Percentiles rank a stretch among this genome's conserved stretches.
These are phyloP conservation scores for Noctilio leporinus DNA, from an alignment of 2,113 vertebrate genomes.

Conservation along the genomic window DNA sequence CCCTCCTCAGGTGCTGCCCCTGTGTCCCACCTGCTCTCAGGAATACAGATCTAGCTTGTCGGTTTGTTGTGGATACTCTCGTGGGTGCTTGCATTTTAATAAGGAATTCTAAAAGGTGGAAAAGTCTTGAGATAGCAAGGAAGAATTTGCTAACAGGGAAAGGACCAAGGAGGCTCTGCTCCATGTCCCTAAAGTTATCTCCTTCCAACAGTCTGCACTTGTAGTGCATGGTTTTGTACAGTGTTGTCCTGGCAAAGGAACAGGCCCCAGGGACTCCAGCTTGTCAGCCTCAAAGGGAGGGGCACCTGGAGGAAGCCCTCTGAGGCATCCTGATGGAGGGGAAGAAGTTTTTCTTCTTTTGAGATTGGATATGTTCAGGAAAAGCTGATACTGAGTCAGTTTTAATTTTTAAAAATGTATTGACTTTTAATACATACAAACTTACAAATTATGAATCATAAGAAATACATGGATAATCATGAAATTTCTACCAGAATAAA, in stretches of 20 bases:
- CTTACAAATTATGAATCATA: neutral
- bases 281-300: neutral
- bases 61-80: neutral
- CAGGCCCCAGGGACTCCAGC: neutral
- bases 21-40: neutral
- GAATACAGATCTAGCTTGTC: neutral
- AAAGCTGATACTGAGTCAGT: neutral
- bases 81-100: neutral
- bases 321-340: neutral
- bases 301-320: neutral
- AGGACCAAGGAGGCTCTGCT: neutral
- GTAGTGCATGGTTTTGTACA: neutral
- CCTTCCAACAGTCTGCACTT: neutral
- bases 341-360: neutral
- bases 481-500: neutral
- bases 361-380: neutral
- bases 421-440: neutral
- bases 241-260: neutral
- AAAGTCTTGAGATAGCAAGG: neutral
- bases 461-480: neutral
- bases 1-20: neutral
- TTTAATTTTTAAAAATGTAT: neutral
- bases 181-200: neutral
- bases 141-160: neutral
- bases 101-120: neutral